phyloP scores from a whole-genome alignment of 2,113 vertebrate genomes.

The Callopanchax toddi region DNA sequence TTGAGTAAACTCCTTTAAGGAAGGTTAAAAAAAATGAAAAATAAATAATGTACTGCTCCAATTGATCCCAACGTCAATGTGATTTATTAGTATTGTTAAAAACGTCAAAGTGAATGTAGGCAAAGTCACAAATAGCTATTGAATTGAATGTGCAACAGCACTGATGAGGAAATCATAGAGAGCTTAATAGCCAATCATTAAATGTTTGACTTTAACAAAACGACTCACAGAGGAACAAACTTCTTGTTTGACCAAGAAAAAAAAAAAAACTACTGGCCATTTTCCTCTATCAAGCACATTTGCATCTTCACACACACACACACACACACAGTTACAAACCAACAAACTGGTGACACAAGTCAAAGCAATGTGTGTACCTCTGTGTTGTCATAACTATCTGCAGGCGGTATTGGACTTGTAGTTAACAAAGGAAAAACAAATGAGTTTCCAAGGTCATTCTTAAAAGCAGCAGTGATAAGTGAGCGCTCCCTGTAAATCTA shows the following conservation, averaged over 20 bases:
- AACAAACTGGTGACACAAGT: constrained; percentile 40
- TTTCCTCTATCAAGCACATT: background rate
- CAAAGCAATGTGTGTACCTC: constrained; percentile 22
- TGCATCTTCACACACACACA: background rate
- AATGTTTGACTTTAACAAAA: constrained; percentile 45
- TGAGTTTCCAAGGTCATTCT: constrained; percentile 81
- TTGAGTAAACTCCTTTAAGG: constrained; percentile 4
- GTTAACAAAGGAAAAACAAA: constrained; percentile 77
- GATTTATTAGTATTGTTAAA: constrained; percentile 47
- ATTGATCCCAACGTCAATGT: constrained; percentile 43
- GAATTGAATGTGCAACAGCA: constrained; percentile 20
- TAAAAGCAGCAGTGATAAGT: constrained; percentile 70
- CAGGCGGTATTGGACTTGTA: constrained; percentile 63
- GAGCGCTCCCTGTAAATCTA: constrained; percentile 71
- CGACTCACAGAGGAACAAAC: constrained; percentile 16
- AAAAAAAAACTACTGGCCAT: constrained; percentile 3
- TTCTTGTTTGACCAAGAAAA: constrained; percentile 34
- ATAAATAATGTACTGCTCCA: background rate
- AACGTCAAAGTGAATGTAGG: constrained; percentile 49
- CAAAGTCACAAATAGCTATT: constrained; percentile 36
- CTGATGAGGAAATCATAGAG: constrained; percentile 29
- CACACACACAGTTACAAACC: background rate
- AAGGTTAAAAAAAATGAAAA: constrained; percentile 9
- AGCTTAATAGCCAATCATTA: constrained; percentile 39
- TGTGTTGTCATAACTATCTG: constrained; percentile 53